Percentiles rank a stretch among this genome's conserved stretches.
phyloP scores from a whole-genome alignment of 2,797 vertebrate species.

The Meriones psammophilus region DNA sequence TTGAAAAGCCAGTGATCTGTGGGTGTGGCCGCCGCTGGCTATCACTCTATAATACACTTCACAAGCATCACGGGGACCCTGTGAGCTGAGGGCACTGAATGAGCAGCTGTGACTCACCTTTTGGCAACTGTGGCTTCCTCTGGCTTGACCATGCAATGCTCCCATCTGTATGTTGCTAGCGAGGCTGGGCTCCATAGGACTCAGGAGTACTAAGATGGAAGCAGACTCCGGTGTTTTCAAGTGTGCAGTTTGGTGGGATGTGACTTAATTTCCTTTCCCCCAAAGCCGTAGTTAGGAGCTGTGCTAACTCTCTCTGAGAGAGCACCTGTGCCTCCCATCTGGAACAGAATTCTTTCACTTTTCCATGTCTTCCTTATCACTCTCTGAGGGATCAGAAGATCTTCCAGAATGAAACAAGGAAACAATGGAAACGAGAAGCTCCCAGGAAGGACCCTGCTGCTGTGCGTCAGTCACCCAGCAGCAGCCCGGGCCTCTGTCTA shows the following conservation, averaged over 20 bases:
- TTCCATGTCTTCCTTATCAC: not conserved
- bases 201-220: not conserved
- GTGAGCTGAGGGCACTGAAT: not conserved
- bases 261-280: not conserved
- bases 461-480: not conserved
- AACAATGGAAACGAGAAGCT: too few species aligned
- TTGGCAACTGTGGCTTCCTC: not conserved
- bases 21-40: not conserved
- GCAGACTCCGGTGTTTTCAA: not conserved
- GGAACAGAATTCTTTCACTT: not conserved
- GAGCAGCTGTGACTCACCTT: not conserved
- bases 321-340: not conserved
- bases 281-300: not conserved
- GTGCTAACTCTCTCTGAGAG: not conserved
- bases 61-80: not conserved
- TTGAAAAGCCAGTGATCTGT: not conserved
- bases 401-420: not conserved
- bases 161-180: not conserved
- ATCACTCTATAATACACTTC: not conserved
- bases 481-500: not conserved
- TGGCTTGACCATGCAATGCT: not conserved
- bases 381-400: not conserved
- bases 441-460: accelerated
- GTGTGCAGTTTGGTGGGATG: not conserved
- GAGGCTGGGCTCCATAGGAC: not conserved